A percentile compares a stretch with the other conserved stretches of the same genome.
These are phyloP conservation scores for Metridium senile DNA, from an alignment of 92 coral and sea anemone species.

Conservation along the genomic window DNA sequence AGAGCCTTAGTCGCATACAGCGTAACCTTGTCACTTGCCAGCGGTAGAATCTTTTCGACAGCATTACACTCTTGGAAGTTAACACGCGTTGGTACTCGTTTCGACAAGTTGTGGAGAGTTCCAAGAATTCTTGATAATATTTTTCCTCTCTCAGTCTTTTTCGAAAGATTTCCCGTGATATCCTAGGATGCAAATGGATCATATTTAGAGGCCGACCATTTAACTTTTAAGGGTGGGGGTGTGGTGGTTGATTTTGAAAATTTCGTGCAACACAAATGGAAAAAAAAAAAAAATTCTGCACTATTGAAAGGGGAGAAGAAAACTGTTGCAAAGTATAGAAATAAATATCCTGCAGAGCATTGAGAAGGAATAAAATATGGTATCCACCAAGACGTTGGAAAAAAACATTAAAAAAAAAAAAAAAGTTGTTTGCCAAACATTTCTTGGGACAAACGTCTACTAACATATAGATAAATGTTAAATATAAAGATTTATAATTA, in stretches of 20 bases:
- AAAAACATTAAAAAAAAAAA: no score
- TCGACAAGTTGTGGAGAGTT: slow-evolving; percentile 67
- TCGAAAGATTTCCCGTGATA: slow-evolving; percentile 10
- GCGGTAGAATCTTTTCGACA: slow-evolving; percentile 37
- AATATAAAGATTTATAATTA: no score
- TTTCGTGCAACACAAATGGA: no score
- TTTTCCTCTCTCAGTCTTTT: slow-evolving; percentile 34
- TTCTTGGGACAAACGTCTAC: no score
- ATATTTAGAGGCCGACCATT: background rate
- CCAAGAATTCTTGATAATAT: slow-evolving; percentile 42
- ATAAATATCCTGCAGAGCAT: no score
- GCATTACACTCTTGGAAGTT: slow-evolving; percentile 46
- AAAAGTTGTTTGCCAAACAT: no score
- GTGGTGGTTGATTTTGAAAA: no score
- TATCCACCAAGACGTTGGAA: no score
- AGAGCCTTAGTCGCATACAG: slow-evolving; percentile 55
- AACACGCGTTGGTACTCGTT: slow-evolving; percentile 45
- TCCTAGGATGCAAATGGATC: background rate
- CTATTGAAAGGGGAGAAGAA: no score
- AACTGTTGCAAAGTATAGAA: no score
- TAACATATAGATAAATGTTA: no score
- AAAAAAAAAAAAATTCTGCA: no score
- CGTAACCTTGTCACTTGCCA: slow-evolving; percentile 49
- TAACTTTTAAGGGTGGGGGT: background rate
- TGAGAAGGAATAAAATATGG: background rate